phyloP scores from a whole-genome alignment of 30 jellyfish, hydroid and myxozoan genomes.

The Cassiopea xamachana region DNA sequence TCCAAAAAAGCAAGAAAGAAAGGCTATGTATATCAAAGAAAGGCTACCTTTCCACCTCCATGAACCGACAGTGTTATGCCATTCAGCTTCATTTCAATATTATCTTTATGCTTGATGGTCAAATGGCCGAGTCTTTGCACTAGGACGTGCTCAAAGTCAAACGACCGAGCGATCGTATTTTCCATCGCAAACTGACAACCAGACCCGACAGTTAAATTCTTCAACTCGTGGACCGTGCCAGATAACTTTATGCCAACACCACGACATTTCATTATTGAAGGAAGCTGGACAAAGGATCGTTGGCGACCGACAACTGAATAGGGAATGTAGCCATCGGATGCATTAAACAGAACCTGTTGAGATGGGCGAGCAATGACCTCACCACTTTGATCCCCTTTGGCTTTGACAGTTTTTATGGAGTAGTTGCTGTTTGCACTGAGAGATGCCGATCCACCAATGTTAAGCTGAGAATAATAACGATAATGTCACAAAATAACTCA shows the following conservation, averaged over 20 bases:
- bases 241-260: conserved; percentile 55
- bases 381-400: conserved; percentile 74
- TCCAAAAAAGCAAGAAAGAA: not conserved
- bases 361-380: conserved; percentile 48
- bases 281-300: conserved; percentile 39
- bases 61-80: conserved; percentile 55
- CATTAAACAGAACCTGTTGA: conserved; percentile 47
- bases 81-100: conserved; percentile 43
- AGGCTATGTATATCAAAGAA: not conserved
- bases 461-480: not conserved
- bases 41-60: conserved; percentile 73
- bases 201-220: conserved; percentile 56
- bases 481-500: not conserved
- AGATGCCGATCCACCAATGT: conserved; percentile 72
- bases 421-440: conserved; percentile 61
- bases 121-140: conserved; percentile 64
- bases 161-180: conserved; percentile 35
- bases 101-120: conserved; percentile 36
- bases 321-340: conserved; percentile 75
- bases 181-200: conserved; percentile 48
- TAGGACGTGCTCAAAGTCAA: conserved; percentile 46
- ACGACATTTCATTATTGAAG: conserved; percentile 59
- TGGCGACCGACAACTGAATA: conserved; percentile 59
- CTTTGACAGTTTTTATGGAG: conserved; percentile 29
- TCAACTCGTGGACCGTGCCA: conserved; percentile 30